Conservation (phyloP, 1,140 invertebrate species). For the Liolophura sinensis region DNA sequence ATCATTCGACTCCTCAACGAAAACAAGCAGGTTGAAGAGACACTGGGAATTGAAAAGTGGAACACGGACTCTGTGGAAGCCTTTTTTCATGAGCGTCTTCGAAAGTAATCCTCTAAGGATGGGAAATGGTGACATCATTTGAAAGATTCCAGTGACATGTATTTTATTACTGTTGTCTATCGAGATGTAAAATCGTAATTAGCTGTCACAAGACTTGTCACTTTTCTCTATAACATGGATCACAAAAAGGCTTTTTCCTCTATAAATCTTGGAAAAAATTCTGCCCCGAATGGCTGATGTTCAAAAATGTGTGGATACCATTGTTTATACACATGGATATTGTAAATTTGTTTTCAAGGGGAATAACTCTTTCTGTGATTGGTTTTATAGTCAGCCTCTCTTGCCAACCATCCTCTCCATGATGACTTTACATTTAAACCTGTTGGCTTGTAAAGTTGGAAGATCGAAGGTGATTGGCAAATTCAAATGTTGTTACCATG, state of each 20-base stretch:
- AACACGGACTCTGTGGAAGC: constrained; percentile 95
- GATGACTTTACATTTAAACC: constrained; percentile 22
- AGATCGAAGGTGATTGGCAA: constrained; percentile 20
- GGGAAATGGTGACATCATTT: not conserved
- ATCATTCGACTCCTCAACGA: constrained; percentile 86
- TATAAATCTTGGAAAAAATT: no score
- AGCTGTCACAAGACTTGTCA: not conserved
- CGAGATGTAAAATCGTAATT: not conserved
- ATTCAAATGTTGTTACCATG: constrained; percentile 7
- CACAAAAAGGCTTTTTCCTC: not conserved
- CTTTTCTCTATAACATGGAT: not conserved
- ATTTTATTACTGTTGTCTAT: not conserved
- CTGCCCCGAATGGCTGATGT: no score
- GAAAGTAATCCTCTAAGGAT: constrained; percentile 26
- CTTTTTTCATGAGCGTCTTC: constrained; percentile 85
- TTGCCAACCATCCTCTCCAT: constrained; percentile 22
- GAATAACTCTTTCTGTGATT: not conserved
- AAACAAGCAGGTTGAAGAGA: constrained; percentile 57
- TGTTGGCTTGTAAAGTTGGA: constrained; percentile 18
- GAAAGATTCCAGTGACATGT: not conserved
- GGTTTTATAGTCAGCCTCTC: constrained; percentile 6
- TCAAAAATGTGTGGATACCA: no score
- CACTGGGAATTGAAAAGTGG: constrained; percentile 94
- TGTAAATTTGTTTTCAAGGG: not conserved
- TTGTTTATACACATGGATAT: no score